Conservation (phyloP, 1,140 invertebrate species). For the Maniola jurtina region DNA sequence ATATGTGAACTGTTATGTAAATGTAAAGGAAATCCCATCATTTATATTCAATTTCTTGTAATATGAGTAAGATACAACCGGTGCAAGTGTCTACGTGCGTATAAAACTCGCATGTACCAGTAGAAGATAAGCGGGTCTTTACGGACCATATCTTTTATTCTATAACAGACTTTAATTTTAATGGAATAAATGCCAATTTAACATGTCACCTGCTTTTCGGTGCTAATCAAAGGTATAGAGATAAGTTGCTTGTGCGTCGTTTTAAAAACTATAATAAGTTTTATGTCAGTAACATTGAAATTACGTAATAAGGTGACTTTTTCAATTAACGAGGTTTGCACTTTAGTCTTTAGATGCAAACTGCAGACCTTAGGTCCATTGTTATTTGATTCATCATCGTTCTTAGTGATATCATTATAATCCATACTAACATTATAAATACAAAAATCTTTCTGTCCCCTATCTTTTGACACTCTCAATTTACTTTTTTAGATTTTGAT, state of each 20-base stretch:
- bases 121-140: neutral
- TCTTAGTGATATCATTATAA: too few species aligned
- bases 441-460: too few species aligned
- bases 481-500: too few species aligned
- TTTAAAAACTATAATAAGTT: neutral
- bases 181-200: neutral
- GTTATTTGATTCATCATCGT: too few species aligned
- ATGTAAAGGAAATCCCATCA: slow-evolving; percentile 23
- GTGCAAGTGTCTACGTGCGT: neutral
- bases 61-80: slow-evolving; percentile 16
- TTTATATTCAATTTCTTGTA: slow-evolving; percentile 20
- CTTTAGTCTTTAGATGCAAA: too few species aligned
- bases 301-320: too few species aligned
- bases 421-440: too few species aligned
- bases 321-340: too few species aligned
- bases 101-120: neutral
- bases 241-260: neutral
- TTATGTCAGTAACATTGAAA: too few species aligned
- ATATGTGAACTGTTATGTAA: slow-evolving; percentile 21
- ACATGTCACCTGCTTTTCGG: neutral
- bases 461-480: too few species aligned
- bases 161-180: neutral
- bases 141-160: neutral
- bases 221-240: neutral
- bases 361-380: too few species aligned